Conservation (phyloP, 2,888 invertebrate genomes). For the Cotesia congregata region DNA sequence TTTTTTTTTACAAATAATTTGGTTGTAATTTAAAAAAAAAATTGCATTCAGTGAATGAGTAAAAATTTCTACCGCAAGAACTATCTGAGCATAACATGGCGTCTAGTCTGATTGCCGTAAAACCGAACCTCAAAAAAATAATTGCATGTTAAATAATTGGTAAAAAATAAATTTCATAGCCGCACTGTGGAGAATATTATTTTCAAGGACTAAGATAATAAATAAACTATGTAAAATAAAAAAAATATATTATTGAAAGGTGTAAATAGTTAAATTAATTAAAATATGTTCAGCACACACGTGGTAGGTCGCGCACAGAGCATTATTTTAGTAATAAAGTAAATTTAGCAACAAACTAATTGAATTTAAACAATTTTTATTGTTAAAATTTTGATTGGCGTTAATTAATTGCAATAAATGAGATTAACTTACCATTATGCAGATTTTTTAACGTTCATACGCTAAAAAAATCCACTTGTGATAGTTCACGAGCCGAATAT, state of each 20-base stretch:
- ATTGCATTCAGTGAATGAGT: background rate
- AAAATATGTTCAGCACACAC: no score
- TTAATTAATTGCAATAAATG: background rate
- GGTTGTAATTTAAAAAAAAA: no score
- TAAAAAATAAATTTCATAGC: no score
- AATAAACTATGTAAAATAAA: no score
- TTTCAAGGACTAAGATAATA: no score
- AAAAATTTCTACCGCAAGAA: background rate
- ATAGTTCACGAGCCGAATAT: background rate
- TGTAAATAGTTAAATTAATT: no score
- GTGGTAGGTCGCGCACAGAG: no score
- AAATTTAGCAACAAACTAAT: constrained; percentile 6
- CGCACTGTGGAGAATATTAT: no score
- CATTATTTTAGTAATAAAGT: no score
- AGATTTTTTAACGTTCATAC: constrained; percentile 53
- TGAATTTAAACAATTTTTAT: constrained; percentile 23
- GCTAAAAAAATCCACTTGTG: background rate
- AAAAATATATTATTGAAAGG: no score
- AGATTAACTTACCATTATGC: constrained; percentile 61
- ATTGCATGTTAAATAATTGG: background rate
- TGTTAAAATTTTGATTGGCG: background rate
- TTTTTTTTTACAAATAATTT: no score
- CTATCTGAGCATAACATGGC: background rate
- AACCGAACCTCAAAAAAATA: background rate
- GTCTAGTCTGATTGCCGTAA: background rate